A percentile compares a stretch with the other conserved stretches of the same genome.
Conservation (phyloP, 2,797 vertebrate genomes). For the Argentina silus region DNA sequence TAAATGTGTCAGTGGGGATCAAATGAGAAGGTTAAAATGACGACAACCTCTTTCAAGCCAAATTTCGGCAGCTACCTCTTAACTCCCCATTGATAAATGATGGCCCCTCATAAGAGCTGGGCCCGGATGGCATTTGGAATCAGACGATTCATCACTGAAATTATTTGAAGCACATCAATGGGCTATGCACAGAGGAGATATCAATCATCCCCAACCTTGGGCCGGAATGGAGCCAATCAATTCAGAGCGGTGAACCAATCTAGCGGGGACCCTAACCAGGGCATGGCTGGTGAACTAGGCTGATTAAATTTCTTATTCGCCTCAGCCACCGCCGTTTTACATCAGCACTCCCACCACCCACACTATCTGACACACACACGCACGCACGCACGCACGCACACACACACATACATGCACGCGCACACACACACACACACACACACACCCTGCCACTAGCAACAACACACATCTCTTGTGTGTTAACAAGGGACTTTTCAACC, state of each 20-base stretch:
- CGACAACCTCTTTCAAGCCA: background rate
- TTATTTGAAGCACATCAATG: constrained; percentile 43
- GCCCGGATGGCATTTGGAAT: constrained; percentile 14
- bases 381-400: constrained; percentile 13
- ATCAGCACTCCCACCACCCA: constrained; percentile 1
- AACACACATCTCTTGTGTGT: background rate
- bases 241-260: constrained; percentile 45
- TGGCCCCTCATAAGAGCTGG: constrained; percentile 12
- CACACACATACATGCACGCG: background rate
- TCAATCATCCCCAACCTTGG: constrained; percentile 43
- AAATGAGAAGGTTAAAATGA: constrained; percentile 16
- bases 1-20: background rate
- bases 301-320: constrained; percentile 68
- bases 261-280: constrained; percentile 18
- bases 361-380: background rate
- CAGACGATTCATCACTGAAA: constrained; percentile 50
- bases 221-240: constrained; percentile 51
- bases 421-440: constrained; percentile 1
- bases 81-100: constrained; percentile 26
- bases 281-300: background rate
- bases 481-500: background rate
- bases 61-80: constrained; percentile 3
- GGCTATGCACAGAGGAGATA: constrained; percentile 31
- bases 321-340: background rate
- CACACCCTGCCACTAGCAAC: background rate